phyloP scores from a whole-genome alignment of 1,140 invertebrate genomes.

The Papilio polytes region DNA sequence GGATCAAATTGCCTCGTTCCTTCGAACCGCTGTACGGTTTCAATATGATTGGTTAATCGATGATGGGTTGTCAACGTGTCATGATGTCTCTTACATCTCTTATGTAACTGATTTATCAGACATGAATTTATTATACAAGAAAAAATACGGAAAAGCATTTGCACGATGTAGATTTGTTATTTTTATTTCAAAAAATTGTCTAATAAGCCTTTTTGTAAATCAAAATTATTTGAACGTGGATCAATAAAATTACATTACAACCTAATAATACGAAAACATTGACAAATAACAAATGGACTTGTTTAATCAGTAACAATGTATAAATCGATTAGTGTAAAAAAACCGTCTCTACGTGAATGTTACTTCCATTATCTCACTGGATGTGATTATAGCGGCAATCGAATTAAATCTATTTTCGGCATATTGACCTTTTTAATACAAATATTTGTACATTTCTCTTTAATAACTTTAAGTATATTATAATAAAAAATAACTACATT shows the following conservation, averaged over 20 bases:
- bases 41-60: constrained; percentile 8
- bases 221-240: no score
- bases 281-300: neutral
- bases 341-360: neutral
- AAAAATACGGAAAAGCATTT: no score
- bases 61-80: neutral
- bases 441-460: constrained; percentile 4
- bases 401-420: neutral
- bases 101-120: no score
- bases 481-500: no score
- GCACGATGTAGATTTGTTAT: no score
- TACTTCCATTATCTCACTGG: neutral
- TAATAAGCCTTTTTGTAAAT: no score
- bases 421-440: neutral
- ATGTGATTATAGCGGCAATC: neutral
- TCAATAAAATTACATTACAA: neutral
- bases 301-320: neutral
- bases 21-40: neutral
- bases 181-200: no score
- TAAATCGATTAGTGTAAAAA: constrained; percentile 5
- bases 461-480: neutral
- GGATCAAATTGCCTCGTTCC: neutral
- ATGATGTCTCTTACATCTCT: no score
- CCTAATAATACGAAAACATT: neutral
- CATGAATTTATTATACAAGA: no score